These are phyloP conservation scores for Calliopsis andreniformis DNA, from an alignment of 1,140 invertebrate genomes.

Conservation along the genomic window DNA sequence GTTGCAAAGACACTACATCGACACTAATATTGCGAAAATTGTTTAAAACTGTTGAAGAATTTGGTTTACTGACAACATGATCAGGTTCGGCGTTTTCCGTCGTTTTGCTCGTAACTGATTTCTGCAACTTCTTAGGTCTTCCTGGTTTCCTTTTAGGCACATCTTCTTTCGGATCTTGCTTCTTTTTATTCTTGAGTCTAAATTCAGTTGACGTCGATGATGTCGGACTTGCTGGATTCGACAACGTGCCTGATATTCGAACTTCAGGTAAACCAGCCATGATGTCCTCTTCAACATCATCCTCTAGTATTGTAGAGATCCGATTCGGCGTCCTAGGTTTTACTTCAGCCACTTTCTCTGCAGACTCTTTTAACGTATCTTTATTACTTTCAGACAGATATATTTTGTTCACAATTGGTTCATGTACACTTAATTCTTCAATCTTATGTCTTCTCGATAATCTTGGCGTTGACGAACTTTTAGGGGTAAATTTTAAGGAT, in stretches of 20 bases:
- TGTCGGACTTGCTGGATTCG: constrained; percentile 55
- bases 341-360: background rate
- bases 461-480: constrained; percentile 10
- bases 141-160: background rate
- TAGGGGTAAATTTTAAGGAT: background rate
- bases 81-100: background rate
- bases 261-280: constrained; percentile 65
- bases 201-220: constrained; percentile 3
- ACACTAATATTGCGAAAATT: background rate
- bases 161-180: background rate
- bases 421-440: no score
- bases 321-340: background rate
- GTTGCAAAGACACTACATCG: background rate
- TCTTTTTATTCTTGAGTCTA: background rate
- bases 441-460: background rate
- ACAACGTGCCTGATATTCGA: constrained; percentile 62
- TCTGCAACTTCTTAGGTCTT: background rate
- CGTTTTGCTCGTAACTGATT: background rate
- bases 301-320: background rate
- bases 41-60: background rate
- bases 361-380: background rate
- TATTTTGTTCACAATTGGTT: no score
- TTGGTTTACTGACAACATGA: background rate
- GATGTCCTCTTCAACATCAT: constrained; percentile 67
- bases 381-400: background rate